A percentile compares a stretch with the other conserved stretches of the same genome.
phyloP scores from a whole-genome alignment of 1,140 invertebrate genomes.

The Drosophila virilis region DNA sequence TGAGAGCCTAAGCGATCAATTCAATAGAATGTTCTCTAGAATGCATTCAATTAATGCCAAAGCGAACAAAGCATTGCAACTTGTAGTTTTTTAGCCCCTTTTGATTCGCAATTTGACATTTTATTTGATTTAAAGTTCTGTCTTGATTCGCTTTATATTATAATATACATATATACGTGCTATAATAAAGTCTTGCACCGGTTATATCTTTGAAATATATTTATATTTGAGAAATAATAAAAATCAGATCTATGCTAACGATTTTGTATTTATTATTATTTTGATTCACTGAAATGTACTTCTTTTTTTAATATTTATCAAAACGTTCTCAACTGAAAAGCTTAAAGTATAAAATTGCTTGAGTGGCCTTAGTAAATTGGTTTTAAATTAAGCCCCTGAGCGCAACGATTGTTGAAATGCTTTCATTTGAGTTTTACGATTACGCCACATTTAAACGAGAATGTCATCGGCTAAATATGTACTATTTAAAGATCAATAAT shows the following conservation, averaged over 20 bases:
- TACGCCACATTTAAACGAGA: background rate
- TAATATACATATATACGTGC: no score
- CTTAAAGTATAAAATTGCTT: conserved; percentile 49
- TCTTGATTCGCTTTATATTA: conserved; percentile 43
- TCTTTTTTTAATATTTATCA: conserved; percentile 16
- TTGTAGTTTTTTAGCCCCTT: background rate
- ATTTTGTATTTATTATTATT: conserved; percentile 4
- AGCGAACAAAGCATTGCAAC: background rate
- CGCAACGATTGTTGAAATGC: conserved; percentile 16
- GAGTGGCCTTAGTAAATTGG: conserved; percentile 10
- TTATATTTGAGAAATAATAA: no score
- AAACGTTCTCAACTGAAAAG: conserved; percentile 26
- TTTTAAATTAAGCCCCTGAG: conserved; percentile 45
- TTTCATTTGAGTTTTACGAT: conserved; percentile 11
- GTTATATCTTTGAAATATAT: no score
- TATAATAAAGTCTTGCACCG: no score
- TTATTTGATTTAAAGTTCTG: background rate
- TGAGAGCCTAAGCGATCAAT: background rate
- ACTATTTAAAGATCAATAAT: conserved; percentile 27
- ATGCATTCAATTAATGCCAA: background rate
- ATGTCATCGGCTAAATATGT: conserved; percentile 18
- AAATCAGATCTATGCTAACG: background rate
- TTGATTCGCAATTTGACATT: background rate
- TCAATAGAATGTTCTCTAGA: background rate
- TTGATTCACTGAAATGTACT: conserved; percentile 25